Evolutionary conservation across 2,113 vertebrate genomes (phyloP), one percentile per base, ranked within the genome.

Genomic region (Phodopus roborovskii): DNA sequence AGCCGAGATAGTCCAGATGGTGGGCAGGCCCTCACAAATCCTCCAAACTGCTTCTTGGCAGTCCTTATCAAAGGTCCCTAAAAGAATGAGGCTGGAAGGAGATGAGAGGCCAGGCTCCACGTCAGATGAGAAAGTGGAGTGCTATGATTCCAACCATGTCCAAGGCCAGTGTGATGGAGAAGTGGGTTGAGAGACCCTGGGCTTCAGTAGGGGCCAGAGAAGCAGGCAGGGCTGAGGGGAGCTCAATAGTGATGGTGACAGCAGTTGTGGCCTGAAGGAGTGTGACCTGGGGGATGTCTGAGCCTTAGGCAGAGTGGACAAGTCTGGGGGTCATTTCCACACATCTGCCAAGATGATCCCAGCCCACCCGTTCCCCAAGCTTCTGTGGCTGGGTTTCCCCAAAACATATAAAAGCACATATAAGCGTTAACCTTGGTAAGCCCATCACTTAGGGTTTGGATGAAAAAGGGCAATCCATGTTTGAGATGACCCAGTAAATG

Each of bases 321-420:
- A 45, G 39, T 0, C 48, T 7, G 0, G 4, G 24, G 3, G 28
- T 30, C 7, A 24, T 3, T 11, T 45, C 39, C 42, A 0, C 22
- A 28, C 45, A 36, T 7, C 53, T 0, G 0, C 0, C 0, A 12
- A 83, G 4, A 0, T 1, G 2, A 28, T 2, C 2, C 17, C 33
- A 0, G 45, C 19, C 33, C 17, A 6, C 53, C 39, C 8, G 1
- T 6, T 28, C 17, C 53, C 12, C 4, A 17, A 78, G 30, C 36
- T 45, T 36, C 60, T 0, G 1, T 3, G 48, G 6, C 71, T 30
- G 20, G 1, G 1, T 15, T 71, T 71, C 33, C 45, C 66, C 39
- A 74, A 60, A 83, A 42, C 30, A 58, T 1, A 0, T 11, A 33
- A 50, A 3, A 9, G 24, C 56, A 10, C 1, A 0, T 5, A 2